A percentile compares a stretch with the other conserved stretches of the same genome.
Conservation (phyloP, 2,113 vertebrate species). For the Dolichotis patagonum region DNA sequence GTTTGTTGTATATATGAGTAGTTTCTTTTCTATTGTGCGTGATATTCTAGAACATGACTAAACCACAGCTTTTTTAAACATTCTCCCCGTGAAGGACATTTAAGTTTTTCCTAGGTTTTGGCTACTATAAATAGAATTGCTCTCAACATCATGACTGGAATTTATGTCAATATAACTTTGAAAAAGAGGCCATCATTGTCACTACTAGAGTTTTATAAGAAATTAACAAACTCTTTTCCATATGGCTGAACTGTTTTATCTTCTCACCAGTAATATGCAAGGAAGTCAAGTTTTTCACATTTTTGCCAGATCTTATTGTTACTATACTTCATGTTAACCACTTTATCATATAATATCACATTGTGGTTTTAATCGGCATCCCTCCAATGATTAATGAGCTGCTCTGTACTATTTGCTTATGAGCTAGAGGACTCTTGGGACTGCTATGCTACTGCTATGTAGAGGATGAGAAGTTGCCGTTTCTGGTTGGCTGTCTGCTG, state of each 20-base stretch:
- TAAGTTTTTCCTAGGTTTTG: neutral
- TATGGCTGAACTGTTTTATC: neutral
- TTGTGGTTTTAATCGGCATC: neutral
- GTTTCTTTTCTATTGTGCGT: neutral
- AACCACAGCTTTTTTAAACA: neutral
- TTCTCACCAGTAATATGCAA: neutral
- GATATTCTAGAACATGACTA: neutral
- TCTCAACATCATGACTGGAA: neutral
- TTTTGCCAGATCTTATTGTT: neutral
- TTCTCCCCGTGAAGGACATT: neutral
- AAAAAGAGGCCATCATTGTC: neutral
- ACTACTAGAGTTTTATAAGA: neutral
- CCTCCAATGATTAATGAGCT: neutral
- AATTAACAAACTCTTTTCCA: neutral
- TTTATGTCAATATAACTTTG: neutral
- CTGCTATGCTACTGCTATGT: neutral
- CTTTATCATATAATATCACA: neutral
- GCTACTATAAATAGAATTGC: neutral
- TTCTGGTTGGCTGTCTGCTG: neutral
- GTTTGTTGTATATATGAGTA: neutral
- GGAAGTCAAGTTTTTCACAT: neutral
- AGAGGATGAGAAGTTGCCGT: neutral
- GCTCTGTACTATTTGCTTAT: neutral
- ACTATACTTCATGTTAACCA: neutral
- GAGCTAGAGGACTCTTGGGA: neutral